A percentile compares a stretch with the other conserved stretches of the same genome.
Conservation (phyloP, 2,113 vertebrate genomes). For the Mesembrinibis cayennensis region DNA sequence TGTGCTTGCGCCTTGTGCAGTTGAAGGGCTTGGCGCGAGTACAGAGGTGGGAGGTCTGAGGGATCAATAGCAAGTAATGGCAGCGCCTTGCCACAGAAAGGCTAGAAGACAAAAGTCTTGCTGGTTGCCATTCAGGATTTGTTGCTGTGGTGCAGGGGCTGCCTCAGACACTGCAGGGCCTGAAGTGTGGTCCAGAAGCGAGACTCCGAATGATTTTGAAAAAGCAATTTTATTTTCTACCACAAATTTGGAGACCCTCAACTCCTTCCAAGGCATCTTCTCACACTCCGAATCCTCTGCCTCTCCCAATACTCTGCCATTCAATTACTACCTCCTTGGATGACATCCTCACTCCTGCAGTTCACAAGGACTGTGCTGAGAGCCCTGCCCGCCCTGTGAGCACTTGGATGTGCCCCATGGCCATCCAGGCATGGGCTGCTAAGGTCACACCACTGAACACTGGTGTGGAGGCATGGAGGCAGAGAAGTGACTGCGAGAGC, state of each 20-base stretch:
- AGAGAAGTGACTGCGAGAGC: background rate
- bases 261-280: background rate
- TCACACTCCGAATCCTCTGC: background rate
- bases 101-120: background rate
- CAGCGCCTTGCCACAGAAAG: background rate
- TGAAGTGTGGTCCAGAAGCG: background rate
- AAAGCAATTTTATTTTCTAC: background rate
- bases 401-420: background rate
- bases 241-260: background rate
- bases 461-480: background rate
- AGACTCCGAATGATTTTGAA: background rate
- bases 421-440: background rate
- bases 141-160: background rate
- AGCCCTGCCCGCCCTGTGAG: fast-evolving
- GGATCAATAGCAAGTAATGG: background rate
- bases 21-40: background rate
- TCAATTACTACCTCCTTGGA: background rate
- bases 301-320: background rate
- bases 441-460: background rate
- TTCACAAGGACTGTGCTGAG: background rate
- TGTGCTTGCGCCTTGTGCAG: background rate
- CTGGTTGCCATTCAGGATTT: background rate
- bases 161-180: background rate
- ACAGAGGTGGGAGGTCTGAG: background rate
- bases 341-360: background rate